Evolutionary conservation across 1,140 invertebrate genomes (phyloP).

Genomic region (Hyles vespertilio): DNA sequence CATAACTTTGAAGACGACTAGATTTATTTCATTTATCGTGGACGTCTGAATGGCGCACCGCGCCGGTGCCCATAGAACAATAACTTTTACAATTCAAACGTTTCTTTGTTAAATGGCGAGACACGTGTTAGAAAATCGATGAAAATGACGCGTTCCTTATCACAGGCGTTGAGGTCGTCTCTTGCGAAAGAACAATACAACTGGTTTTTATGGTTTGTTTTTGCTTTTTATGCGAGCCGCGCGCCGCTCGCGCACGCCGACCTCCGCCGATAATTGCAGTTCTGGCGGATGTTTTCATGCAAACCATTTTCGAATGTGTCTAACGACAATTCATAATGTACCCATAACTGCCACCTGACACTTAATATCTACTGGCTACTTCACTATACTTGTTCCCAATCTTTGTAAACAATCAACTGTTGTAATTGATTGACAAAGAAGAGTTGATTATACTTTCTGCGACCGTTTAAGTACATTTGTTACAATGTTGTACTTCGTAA

Average conservation of each 20-base stretch:
- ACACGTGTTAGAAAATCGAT: constrained; percentile 50
- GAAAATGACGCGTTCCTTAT: constrained; percentile 53
- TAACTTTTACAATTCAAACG: constrained; percentile 25
- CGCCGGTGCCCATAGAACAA: constrained; percentile 10
- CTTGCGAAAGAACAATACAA: constrained; percentile 66
- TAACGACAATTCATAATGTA: not conserved
- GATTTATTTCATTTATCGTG: no score
- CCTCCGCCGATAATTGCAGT: constrained; percentile 29
- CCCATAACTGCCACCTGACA: no score
- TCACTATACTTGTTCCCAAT: not conserved
- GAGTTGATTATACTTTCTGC: not conserved
- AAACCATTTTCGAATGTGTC: constrained; percentile 20
- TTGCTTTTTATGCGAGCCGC: constrained; percentile 44
- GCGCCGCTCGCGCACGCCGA: constrained; percentile 21
- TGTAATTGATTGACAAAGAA: not conserved
- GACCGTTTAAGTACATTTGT: not conserved
- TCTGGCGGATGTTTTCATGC: constrained; percentile 39
- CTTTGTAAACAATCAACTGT: not conserved
- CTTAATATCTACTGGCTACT: no score
- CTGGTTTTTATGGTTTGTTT: constrained; percentile 61
- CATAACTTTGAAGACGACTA: constrained; percentile 12
- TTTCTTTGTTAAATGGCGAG: constrained; percentile 32
- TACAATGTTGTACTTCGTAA: no score
- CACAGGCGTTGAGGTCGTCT: constrained; percentile 45
- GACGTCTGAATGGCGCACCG: no score